Evolutionary conservation across 2,797 vertebrate species (phyloP), one percentile per base, ranked within the genome.

Genomic region (Gallinago solitaria): DNA sequence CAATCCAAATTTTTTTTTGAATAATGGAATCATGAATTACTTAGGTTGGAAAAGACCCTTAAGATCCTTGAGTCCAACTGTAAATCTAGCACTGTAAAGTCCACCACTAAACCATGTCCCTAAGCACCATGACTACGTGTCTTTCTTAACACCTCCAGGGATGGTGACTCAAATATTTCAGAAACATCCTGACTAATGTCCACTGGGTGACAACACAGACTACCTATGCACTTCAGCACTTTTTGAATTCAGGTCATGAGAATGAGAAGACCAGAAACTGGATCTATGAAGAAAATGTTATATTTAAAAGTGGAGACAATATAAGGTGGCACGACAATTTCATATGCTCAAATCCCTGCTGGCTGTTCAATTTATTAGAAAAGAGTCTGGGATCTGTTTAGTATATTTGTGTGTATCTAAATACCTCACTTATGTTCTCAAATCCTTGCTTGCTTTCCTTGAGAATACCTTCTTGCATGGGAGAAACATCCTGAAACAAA

Each of bases 401-500:
- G 30, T 68, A 37, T 35, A 28, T 43, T 64, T 60, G 7, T 37
- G 2, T 54, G 5, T 37, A 33, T 60, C 35, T 56, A 73, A 79
- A 80, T 25, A 59, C 7, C 19, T 81, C 35, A 56, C 28, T 67
- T 41, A 25, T 4, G 5, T 47, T 76, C 73, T 73, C 59, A 88
- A 73, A 76, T 76, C 15, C n/a, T 57, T 77, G 47, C 83, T 83
- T 89, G 18, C 9, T 65, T 59, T 84, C 28, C 35, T 86, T 81
- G 35, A 75, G 39, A 10, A 5, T 75, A 57, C 48, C 71, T 94
- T 82, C 60, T 83, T 86, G 50, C 23, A 16, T 45, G 48, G 53
- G 16, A 82, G 50, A 85, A 51, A 3, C 53, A 33, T 78, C 83
- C 51, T 84, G 75, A 90, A 92, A 75, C 65, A 92, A 90, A 79